Evolutionary conservation across 2,888 invertebrate species (phyloP), one percentile per base, ranked within the genome.

Genomic region (Drosophila affinis): DNA sequence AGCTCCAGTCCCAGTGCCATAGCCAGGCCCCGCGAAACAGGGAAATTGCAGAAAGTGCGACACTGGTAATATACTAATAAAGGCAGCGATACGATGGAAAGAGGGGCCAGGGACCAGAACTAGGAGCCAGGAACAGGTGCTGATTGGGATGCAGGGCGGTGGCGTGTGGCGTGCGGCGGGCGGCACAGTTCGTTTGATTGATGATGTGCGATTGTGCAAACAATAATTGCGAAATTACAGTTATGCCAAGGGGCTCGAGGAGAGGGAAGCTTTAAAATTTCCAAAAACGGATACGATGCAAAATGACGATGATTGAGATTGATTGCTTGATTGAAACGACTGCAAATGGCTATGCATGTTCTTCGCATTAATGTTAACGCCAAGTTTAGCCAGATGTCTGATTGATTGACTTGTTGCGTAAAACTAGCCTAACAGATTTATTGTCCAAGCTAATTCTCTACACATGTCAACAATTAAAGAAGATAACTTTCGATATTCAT

Each of bases 191-290:
- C 53, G 64, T 72, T 72, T 58, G 71, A 72, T 72, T 72, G 71
- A 72, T 72, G 73, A 72, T 58, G 72, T 57, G 68, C 67, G 68
- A 67, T 67, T 67, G 67, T 57, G 49, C 67, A 67, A 67, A 67
- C 67, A 68, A 67, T 67, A 68, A 67, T 68, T 67, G 67, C 68
- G 34, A 68, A 67, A 67, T 67, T 67, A 67, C 67, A 67, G 67
- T 68, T 67, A 68, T 65, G 65, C 57, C 39, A 39, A 5, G 39
- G 7, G 39, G 67, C 68, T 67, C 44, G 55, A 44, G 65, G 47
- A 56, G 39, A 56, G 39, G 56, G 21, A 67, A 48, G 47, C 57
- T 49, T 62, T 57, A 67, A 67, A 67, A 57, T 49, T 67, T 18
- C 44, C 48, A 57, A 67, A 32, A 68, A 57, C 67, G 68, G 67